phyloP scores from a whole-genome alignment of 2,888 invertebrate species.

The Nomada fabriciana region DNA sequence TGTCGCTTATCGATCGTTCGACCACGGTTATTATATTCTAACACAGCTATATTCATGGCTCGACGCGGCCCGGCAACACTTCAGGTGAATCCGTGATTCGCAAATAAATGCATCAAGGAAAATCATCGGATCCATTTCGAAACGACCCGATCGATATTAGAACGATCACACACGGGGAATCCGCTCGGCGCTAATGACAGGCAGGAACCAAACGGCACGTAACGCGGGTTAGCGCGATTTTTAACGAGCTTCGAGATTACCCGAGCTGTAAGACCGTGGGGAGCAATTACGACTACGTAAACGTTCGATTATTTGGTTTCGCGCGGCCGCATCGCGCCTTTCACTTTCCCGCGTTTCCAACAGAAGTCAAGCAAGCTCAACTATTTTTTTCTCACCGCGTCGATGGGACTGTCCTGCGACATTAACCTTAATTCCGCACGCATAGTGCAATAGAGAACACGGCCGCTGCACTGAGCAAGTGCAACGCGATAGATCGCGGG shows the following conservation, averaged over 20 bases:
- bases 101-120: slow-evolving; percentile 39
- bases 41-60: background rate
- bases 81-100: too few relatives aligned
- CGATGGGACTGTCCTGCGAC: background rate
- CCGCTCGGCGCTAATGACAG: slow-evolving; percentile 37
- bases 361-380: slow-evolving; percentile 20
- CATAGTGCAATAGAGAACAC: background rate
- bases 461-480: too few relatives aligned
- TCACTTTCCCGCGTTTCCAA: slow-evolving; percentile 31
- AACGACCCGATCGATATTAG: slow-evolving; percentile 57
- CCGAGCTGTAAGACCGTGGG: slow-evolving; percentile 2
- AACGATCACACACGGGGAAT: slow-evolving; percentile 42
- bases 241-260: slow-evolving; percentile 47
- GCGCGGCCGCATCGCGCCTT: slow-evolving; percentile 19
- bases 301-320: slow-evolving; percentile 48
- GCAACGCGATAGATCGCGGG: background rate
- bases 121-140: slow-evolving; percentile 38
- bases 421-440: slow-evolving; percentile 35
- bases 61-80: background rate
- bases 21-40: slow-evolving; percentile 7
- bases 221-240: slow-evolving; percentile 27
- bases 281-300: slow-evolving; percentile 42
- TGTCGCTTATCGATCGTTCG: slow-evolving; percentile 12
- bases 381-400: background rate
- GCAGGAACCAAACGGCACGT: slow-evolving; percentile 11